These are phyloP conservation scores for Oryzias woworae DNA, from an alignment of 2,113 vertebrate species.

Conservation along the genomic window DNA sequence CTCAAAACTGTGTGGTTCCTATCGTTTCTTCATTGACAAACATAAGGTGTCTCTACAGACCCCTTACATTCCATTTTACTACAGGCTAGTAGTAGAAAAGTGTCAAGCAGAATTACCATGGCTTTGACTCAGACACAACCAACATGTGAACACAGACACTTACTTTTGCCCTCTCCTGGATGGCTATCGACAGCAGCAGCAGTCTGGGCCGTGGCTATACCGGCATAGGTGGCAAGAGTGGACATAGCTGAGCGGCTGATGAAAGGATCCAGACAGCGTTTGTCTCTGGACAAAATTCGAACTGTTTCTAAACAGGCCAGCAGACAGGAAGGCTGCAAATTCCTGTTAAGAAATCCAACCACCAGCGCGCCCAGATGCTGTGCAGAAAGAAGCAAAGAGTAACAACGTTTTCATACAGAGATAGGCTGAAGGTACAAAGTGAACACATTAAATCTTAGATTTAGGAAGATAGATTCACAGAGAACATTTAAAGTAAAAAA, in stretches of 20 bases:
- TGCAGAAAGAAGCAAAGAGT: background rate
- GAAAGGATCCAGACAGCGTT: constrained; percentile 82
- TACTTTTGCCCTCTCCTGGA: constrained; percentile 36
- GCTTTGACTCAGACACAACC: too few relatives aligned
- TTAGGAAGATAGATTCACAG: too few relatives aligned
- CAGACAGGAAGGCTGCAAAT: constrained; percentile 85
- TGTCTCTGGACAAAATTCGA: constrained; percentile 90
- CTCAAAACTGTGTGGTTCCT: too few relatives aligned
- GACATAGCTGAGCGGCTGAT: constrained; percentile 77
- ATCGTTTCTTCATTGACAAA: too few relatives aligned
- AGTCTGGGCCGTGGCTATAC: constrained; percentile 50
- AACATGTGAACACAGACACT: background rate
- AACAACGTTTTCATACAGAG: background rate
- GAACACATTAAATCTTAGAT: background rate
- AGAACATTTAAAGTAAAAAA: background rate
- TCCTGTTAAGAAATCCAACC: constrained; percentile 79
- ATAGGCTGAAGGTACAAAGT: background rate
- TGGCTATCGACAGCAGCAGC: constrained; percentile 8
- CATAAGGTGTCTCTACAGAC: too few relatives aligned
- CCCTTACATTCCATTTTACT: too few relatives aligned
- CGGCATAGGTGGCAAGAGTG: constrained; percentile 79
- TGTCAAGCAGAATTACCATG: too few relatives aligned
- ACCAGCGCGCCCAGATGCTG: constrained; percentile 87
- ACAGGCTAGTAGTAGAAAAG: too few relatives aligned
- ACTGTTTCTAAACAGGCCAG: constrained; percentile 87